Evolutionary conservation across 2,888 invertebrate species (phyloP).

Genomic region (Pyrgus malvae): DNA sequence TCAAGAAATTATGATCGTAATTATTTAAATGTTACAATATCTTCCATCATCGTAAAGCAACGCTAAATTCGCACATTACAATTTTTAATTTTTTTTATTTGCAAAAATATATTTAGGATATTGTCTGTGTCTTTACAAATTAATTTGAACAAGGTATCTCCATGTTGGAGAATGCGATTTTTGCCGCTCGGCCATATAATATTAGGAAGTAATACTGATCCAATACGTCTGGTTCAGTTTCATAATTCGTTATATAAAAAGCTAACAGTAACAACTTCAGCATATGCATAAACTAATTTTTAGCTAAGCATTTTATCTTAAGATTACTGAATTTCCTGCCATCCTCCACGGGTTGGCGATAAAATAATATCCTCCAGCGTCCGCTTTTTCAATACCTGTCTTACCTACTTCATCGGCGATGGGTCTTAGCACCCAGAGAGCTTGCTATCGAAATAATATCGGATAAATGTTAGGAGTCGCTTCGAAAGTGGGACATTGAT

Average conservation of each 20-base stretch:
- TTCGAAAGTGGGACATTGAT: conserved; percentile 5
- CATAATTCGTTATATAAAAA: background rate
- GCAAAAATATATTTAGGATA: too few relatives aligned
- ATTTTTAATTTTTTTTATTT: too few relatives aligned
- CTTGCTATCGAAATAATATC: conserved; percentile 24
- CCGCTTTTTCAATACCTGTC: conserved; percentile 25
- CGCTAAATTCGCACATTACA: too few relatives aligned
- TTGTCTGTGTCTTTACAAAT: too few relatives aligned
- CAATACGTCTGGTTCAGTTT: background rate
- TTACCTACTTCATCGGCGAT: conserved; percentile 26
- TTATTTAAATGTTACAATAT: too few relatives aligned
- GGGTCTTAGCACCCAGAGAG: conserved; percentile 8
- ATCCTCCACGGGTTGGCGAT: conserved; percentile 2
- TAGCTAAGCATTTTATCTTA: background rate
- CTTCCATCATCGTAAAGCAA: too few relatives aligned
- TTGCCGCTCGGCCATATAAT: too few relatives aligned
- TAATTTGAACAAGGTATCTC: too few relatives aligned
- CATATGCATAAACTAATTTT: background rate
- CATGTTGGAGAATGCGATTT: too few relatives aligned
- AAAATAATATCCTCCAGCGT: conserved; percentile 21
- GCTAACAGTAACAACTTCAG: background rate
- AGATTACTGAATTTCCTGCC: conserved; percentile 16
- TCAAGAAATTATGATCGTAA: too few relatives aligned
- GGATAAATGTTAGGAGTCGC: conserved; percentile 18
- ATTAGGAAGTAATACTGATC: too few relatives aligned